phyloP scores from a whole-genome alignment of 2,797 vertebrate genomes.

The Crenuchus spilurus region DNA sequence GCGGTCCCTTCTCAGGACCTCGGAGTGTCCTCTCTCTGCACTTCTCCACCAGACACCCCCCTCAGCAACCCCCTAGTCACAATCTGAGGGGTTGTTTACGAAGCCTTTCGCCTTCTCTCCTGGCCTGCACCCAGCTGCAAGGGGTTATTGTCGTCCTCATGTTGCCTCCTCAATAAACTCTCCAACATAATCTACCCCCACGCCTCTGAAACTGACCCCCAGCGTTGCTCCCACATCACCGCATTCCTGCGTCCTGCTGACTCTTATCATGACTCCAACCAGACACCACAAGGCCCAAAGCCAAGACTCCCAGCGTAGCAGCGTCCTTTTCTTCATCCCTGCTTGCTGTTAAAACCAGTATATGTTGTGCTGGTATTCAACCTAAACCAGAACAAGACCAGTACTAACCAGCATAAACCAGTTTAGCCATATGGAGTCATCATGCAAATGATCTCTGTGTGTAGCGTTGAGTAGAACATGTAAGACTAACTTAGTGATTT shows the following conservation, averaged over 20 bases:
- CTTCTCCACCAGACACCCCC: neutral
- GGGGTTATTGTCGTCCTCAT: neutral
- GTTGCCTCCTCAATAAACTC: constrained; percentile 52
- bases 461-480: too few species aligned
- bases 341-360: too few species aligned
- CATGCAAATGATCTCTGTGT: too few species aligned
- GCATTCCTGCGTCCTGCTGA: constrained; percentile 68
- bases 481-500: too few species aligned
- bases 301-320: too few species aligned
- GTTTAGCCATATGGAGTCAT: too few species aligned
- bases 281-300: constrained; percentile 34
- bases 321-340: too few species aligned
- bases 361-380: too few species aligned
- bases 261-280: constrained; percentile 59
- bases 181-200: constrained; percentile 31
- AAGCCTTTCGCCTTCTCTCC: constrained; percentile 56
- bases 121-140: constrained; percentile 57
- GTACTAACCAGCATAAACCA: too few species aligned
- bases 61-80: constrained; percentile 39
- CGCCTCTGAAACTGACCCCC: constrained; percentile 22
- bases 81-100: constrained; percentile 54
- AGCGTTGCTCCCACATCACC: constrained; percentile 56
- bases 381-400: too few species aligned
- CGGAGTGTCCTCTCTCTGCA: neutral
- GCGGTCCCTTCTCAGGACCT: neutral